These are phyloP conservation scores for Neoscelio sp. DNA, from an alignment of 2,888 invertebrate genomes.

Conservation along the genomic window DNA sequence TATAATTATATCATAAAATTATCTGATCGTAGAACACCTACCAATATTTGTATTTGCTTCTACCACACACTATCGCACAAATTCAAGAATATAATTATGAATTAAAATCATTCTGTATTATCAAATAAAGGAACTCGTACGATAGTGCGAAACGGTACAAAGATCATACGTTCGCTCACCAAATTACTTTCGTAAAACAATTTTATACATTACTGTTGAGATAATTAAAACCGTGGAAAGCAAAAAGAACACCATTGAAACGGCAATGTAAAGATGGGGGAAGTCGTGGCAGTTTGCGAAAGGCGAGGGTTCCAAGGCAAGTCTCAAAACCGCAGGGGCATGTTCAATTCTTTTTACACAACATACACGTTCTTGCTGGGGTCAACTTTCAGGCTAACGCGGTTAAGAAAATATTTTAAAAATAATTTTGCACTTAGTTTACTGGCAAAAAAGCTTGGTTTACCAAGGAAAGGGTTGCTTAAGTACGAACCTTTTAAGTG, in stretches of 20 bases:
- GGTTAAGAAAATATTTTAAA: conserved; percentile 82
- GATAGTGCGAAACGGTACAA: too few species aligned
- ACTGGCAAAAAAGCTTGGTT: conserved; percentile 66
- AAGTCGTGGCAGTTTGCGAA: conserved; percentile 36
- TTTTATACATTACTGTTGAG: background rate
- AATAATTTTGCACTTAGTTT: conserved; percentile 81
- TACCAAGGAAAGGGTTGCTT: conserved; percentile 54
- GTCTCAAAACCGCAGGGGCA: conserved; percentile 77
- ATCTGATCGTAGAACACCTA: too few species aligned
- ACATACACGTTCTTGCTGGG: conserved; percentile 69
- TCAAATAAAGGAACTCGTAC: too few species aligned
- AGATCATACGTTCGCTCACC: too few species aligned
- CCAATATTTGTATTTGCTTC: background rate
- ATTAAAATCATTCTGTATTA: too few species aligned
- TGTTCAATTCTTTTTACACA: conserved; percentile 76
- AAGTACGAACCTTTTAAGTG: conserved; percentile 61
- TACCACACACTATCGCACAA: too few species aligned
- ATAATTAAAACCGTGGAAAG: conserved; percentile 4
- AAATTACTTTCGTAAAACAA: background rate
- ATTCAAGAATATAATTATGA: too few species aligned
- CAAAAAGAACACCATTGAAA: conserved; percentile 17
- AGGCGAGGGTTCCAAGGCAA: conserved; percentile 70
- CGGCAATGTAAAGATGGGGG: conserved; percentile 43
- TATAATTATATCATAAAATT: conserved; percentile 7
- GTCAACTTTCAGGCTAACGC: conserved; percentile 80